Evolutionary conservation across 2,888 invertebrate genomes (phyloP), one percentile per base, ranked within the genome.

Genomic region (Zootermopsis nevadensis): DNA sequence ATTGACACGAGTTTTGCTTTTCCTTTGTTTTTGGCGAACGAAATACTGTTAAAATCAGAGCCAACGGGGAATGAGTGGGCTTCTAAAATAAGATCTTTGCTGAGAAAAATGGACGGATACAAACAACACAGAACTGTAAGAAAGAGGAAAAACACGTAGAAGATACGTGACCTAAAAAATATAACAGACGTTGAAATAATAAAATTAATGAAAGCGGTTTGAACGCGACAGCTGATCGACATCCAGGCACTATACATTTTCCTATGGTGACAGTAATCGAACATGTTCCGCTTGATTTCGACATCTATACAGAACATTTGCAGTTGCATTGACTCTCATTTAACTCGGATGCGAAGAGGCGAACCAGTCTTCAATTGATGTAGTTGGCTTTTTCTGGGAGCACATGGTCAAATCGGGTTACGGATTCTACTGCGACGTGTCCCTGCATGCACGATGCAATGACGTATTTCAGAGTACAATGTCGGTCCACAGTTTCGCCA

Each of bases 21-120:
- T 72, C 83, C 81, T 83, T 83, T 83, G 83, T 83, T 83, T 48
- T 83, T 83, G 83, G 83, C 83, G 74, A 76, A 83, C 80, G 66
- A 27, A 76, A 80, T 80, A 80, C 80, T 80, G 83, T 72, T 80
- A 35, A 82, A 83, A 83, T 79, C 66, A 38, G 79, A 79, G 66
- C 79, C 79, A 79, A 79, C 66, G 38, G 38, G 79, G 38, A 74
- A 74, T 42, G 74, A 74, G 74, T 42, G 38, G 33, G 35, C 8
- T 55, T 60, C 79, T 66, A 79, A 79, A 79, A 79, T 66, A 79
- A 79, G 66, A 55, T 55, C 79, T 79, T 66, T 79, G 79, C 79
- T 35, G 66, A 79, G 79, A 79, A 79, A 79, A 79, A 79, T 66
- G 79, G 79, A 79, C 79, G 24, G 79, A 66, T 79, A 66, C 74